A percentile compares a stretch with the other conserved stretches of the same genome.
Evolutionary conservation across 2,797 vertebrate genomes (phyloP).

Genomic region (Rhynchotus rufescens): DNA sequence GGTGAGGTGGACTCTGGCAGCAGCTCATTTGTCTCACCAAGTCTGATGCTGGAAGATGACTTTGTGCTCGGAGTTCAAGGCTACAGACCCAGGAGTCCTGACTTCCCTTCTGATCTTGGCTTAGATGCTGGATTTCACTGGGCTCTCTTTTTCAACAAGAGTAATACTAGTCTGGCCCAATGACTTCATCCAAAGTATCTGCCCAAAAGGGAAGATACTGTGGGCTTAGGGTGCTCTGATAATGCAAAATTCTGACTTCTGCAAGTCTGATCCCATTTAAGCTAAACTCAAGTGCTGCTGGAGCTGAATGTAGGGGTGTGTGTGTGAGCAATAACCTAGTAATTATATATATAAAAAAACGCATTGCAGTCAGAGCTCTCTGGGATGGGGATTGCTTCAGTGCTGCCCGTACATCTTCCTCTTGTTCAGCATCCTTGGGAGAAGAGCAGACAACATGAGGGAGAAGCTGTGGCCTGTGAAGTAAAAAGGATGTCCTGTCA

Average conservation of each 20-base stretch:
- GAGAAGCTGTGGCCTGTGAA: conserved; percentile 20
- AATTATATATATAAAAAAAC: background rate
- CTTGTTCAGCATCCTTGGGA: conserved; percentile 19
- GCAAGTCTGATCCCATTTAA: background rate
- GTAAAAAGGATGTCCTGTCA: background rate
- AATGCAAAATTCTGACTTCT: background rate
- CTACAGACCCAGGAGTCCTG: background rate
- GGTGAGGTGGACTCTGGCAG: background rate
- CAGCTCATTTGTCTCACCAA: background rate
- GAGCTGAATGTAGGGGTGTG: background rate
- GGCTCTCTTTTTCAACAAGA: background rate
- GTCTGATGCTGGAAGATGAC: background rate
- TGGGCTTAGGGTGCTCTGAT: background rate
- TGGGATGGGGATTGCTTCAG: background rate
- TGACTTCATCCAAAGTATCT: background rate
- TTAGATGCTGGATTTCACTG: background rate
- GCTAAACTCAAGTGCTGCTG: background rate
- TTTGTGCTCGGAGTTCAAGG: background rate
- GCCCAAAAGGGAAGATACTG: background rate
- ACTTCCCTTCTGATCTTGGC: background rate
- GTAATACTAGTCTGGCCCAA: background rate
- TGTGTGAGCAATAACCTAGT: conserved; percentile 15
- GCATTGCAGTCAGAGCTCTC: background rate
- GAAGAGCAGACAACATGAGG: background rate
- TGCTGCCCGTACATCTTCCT: background rate